Base-by-base conservation (phyloP, 2,888 invertebrate species). In the Dysmachus trigonus region DNA sequence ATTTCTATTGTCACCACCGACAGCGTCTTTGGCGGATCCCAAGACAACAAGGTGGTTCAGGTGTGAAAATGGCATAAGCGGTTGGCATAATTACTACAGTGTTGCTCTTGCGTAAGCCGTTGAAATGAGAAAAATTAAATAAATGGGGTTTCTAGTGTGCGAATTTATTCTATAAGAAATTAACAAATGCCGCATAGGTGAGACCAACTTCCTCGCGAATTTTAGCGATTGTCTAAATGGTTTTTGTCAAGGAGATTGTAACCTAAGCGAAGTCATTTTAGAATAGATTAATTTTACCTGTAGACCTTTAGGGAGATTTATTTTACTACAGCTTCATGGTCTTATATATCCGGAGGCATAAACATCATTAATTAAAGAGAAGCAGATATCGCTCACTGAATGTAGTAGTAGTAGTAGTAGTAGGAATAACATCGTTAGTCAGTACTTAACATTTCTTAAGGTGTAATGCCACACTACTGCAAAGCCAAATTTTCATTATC, bases 111-210 rank as follows among this genome's bases (percentile, higher is more conserved):
- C 77, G 47, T 47, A 77, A 77, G 41, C 13, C 27, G 51, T 27
- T 41, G 47, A 47, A 77, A 77, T 51, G 77, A 47, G 77, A 77
- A 77, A 77, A 77, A 41, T 77, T 47, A 47, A 77, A 77, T 77
- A 47, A 77, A 77, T 77, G 77, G 30, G 33, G 73, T 62, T 62
- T 62, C 62, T 62, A 62, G 62, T 62, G 62, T 62, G 62, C 62
- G 62, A 62, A 22, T 62, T 41, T 62, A 62, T 62, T 62, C 62
- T 62, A 62, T 22, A 22, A 62, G 13, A 62, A 62, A 62, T 62
- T 62, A 62, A 10, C 62, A 62, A 62, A 62, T 62, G 62, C 62
- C n/a, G 0, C n/a, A n/a, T 62, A 27, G 62, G 51, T 18, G 15
- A 22, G 62, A 22, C 0, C 10, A 0, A 62, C 62, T 62, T 62